Percentiles rank a stretch among this genome's conserved stretches.
Conservation (phyloP, 2,888 invertebrate species). For the Diabrotica balteata region DNA sequence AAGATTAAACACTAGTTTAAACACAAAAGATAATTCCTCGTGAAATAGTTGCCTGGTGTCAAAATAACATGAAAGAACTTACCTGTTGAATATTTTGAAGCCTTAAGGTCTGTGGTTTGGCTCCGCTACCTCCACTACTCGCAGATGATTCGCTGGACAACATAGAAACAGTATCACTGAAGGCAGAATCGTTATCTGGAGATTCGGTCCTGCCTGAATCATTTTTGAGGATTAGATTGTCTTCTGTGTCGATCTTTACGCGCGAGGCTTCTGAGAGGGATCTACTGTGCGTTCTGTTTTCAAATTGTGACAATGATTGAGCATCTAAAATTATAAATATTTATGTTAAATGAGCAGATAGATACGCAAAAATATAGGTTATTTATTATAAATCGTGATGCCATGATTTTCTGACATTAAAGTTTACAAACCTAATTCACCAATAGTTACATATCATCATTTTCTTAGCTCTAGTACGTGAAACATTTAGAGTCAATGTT, state of each 20-base stretch:
- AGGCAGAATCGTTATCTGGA: constrained; percentile 97
- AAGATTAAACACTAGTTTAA: too few species aligned
- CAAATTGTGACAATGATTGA: constrained; percentile 54
- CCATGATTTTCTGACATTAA: constrained; percentile 7
- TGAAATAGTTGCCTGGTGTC: too few species aligned
- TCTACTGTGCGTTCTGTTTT: constrained; percentile 57
- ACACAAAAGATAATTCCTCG: too few species aligned
- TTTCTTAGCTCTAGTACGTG: too few species aligned
- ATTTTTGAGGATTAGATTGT: constrained; percentile 54
- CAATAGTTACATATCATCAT: too few species aligned
- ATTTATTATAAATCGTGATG: background rate
- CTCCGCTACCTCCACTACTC: constrained; percentile 80
- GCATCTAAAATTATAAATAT: constrained; percentile 46
- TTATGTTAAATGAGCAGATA: too few species aligned
- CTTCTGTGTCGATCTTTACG: constrained; percentile 55
- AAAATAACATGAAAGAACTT: background rate
- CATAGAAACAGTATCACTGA: constrained; percentile 96
- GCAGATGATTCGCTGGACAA: constrained; percentile 92
- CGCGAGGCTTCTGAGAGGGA: constrained; percentile 60
- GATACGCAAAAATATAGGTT: too few species aligned
- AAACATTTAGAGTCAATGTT: too few species aligned
- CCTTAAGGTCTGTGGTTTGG: constrained; percentile 61
- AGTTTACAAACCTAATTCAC: too few species aligned
- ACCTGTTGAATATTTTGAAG: constrained; percentile 49
- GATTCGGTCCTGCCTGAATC: constrained; percentile 78